Evolutionary conservation across 1,140 invertebrate species (phyloP), one percentile per base, ranked within the genome.

Genomic region (Drosophila parabipectinata): DNA sequence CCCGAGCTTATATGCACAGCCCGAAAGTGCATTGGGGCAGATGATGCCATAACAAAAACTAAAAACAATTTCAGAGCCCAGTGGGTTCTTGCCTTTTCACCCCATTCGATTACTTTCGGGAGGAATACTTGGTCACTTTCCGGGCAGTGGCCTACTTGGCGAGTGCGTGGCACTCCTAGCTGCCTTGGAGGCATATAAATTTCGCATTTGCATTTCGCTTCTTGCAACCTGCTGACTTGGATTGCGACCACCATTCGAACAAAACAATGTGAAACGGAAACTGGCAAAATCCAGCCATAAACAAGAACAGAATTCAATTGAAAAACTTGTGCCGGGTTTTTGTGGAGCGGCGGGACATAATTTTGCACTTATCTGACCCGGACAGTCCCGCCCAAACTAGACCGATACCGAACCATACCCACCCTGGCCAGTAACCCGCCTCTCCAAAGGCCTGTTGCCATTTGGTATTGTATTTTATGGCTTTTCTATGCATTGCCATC

Each of bases 291-390:
- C 57, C 45, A 74, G 39, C 30, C 73, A 74, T 87, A 87, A 84
- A 85, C 57, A 63, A 85, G 48, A 48, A 47, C 48, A 24, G 51
- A 59, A 81, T 81, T 87, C 82, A 61, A 85, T 85, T 87, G 68
- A 85, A 85, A 85, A 85, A 87, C 77, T 85, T 85, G 54, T 61
- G 52, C 72, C 72, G 50, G 50, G 21, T 60, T 78, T 58, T 62
- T 60, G 60, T 47, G 26, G 59, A 12, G 34, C 3, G 14, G 10
- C 24, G 39, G 50, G 48, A 85, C 82, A 85, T 85, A 81, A 87
- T 81, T 85, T 71, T 81, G 81, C 82, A 85, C 82, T 85, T 85
- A 85, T 85, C 82, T 85, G 81, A 81, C 61, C 82, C 74, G 52
- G 63, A 71, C 77, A 71, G 72, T 37, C 52, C 60, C 39, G 32